Conservation (phyloP, 2,113 vertebrate species). For the Dermatemys mawii region DNA sequence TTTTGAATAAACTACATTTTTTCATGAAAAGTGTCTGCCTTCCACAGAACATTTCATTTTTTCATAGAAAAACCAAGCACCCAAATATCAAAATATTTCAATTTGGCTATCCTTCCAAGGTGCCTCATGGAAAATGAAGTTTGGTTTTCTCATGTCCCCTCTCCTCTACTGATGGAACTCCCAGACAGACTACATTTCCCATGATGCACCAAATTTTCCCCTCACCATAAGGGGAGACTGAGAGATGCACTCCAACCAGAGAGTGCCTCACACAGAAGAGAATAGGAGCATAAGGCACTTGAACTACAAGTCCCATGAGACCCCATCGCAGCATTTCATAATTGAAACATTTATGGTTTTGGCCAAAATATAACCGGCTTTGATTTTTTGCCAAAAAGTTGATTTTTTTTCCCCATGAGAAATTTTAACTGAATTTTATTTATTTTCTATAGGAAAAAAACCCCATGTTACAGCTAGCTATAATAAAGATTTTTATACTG, state of each 20-base stretch:
- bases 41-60: background rate
- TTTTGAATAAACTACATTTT: background rate
- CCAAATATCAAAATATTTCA: background rate
- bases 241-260: background rate
- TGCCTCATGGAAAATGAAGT: slow-evolving; percentile 47
- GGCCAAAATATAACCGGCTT: slow-evolving; percentile 13
- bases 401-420: background rate
- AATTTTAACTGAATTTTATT: background rate
- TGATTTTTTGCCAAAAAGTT: background rate
- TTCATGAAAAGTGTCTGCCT: background rate
- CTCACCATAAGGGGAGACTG: background rate
- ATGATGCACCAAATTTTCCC: background rate
- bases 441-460: background rate
- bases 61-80: background rate
- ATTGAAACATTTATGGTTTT: background rate
- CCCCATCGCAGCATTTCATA: fast-evolving
- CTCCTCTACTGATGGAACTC: background rate
- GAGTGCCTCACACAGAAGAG: fast-evolving
- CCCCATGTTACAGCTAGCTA: background rate
- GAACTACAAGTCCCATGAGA: fast-evolving
- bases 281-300: fast-evolving
- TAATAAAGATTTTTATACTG: background rate
- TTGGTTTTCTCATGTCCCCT: background rate
- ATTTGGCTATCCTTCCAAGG: background rate
- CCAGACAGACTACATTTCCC: background rate